Base-by-base conservation (phyloP, 92 coral and sea anemone species). In the Umimayanthus kanabou region DNA sequence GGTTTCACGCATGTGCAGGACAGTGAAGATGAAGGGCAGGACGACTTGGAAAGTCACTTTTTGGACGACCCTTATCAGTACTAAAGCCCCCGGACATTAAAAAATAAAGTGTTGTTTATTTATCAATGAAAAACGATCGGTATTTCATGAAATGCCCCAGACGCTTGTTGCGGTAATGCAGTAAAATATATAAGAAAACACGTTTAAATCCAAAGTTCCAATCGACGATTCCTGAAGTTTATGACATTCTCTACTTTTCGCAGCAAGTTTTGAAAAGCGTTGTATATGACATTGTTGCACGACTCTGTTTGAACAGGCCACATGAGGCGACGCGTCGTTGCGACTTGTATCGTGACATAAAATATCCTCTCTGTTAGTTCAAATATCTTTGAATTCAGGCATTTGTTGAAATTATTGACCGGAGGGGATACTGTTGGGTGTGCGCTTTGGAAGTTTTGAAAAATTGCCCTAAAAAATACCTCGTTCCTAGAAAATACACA, bases 21-120 rank as follows among this genome's bases (percentile, higher is more conserved):
- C 5, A 90, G 88, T 13, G 92, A 95, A 20, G 94, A 93, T 16
- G 97, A 94, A 8, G 90, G 89, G 6, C 89, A 90, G 11, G 93
- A 91, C 26, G 87, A 83, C 76, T 83, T 83, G 76, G 87, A 83
- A 22, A 83, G 53, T 47, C 87, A 83, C n/a, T 83, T 83, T 67
- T 45, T 83, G 5, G 87, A 83, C 33, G 87, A 83, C 26, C 29
- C 67, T 3, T 57, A 80, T 4, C 29, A 50, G 2, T 78, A 65
- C 37, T 81, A 43, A 81, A 80, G 13, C 45, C 64, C 25, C 42
- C 37, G 45, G 58, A 55, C 71, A 18, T 65, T 26, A 22, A 20
- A 23, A 78, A 61, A 43, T 37, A 80, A 37, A 80, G 33, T 30
- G 15, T 9, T 55, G 9, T 28, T 80, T 55, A 80, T 55, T 55